These are phyloP conservation scores for Brevimyrus niger DNA, from an alignment of 2,113 vertebrate genomes.

Conservation along the genomic window DNA sequence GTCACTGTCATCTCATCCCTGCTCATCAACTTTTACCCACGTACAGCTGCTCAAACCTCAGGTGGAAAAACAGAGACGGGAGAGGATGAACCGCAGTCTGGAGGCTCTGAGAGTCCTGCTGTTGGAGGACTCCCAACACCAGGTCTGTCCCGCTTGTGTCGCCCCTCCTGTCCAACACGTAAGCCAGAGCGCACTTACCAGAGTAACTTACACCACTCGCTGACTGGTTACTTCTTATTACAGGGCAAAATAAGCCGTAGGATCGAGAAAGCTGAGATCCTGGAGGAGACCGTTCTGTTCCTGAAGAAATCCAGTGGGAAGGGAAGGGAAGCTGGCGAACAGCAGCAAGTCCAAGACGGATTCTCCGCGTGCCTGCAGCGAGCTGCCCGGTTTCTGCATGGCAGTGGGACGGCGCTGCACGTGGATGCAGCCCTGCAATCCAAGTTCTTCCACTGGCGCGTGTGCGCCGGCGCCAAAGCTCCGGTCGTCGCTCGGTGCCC, in stretches of 20 bases:
- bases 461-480: neutral
- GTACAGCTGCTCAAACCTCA: conserved; percentile 68
- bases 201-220: neutral
- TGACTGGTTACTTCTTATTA: conserved; percentile 1
- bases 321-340: neutral
- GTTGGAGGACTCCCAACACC: conserved; percentile 54
- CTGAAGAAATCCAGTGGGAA: conserved; percentile 31
- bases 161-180: neutral
- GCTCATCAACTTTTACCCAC: neutral
- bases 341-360: conserved; percentile 23
- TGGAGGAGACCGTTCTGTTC: conserved; percentile 63
- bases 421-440: conserved; percentile 28
- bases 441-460: neutral
- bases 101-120: conserved; percentile 63
- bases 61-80: conserved; percentile 69
- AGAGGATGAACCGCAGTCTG: conserved; percentile 73
- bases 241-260: conserved; percentile 60
- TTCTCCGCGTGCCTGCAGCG: conserved; percentile 52
- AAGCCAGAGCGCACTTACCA: neutral
- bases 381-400: conserved; percentile 46
- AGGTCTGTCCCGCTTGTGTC: conserved; percentile 49
- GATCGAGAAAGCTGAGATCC: conserved; percentile 73
- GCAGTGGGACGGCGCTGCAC: conserved; percentile 33
- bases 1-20: neutral
- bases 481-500: neutral